A percentile compares a stretch with the other conserved stretches of the same genome.
Evolutionary conservation across 2,888 invertebrate species (phyloP).

Genomic region (Parapristionchus giblindavisi): DNA sequence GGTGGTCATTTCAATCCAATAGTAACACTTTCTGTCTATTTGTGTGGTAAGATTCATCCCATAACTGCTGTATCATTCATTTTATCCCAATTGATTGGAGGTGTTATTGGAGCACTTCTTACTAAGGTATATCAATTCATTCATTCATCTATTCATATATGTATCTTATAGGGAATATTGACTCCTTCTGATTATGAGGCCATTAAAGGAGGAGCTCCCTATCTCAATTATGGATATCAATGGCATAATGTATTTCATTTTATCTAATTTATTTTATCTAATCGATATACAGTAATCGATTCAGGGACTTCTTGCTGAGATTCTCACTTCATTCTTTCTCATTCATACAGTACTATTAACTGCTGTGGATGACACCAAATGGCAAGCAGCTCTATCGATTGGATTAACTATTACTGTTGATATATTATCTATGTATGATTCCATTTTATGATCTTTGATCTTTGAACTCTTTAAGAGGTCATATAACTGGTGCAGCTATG

Average conservation of each 20-base stretch:
- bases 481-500: constrained; percentile 70
- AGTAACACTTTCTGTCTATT: constrained; percentile 69
- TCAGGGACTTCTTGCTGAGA: constrained; percentile 62
- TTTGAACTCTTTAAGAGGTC: constrained; percentile 54
- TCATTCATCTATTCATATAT: neutral
- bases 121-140: constrained; percentile 51
- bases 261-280: neutral
- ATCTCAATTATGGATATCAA: constrained; percentile 34
- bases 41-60: constrained; percentile 54
- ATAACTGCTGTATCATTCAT: constrained; percentile 56
- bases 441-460: neutral
- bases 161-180: constrained; percentile 28
- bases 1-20: constrained; percentile 73
- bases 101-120: constrained; percentile 68
- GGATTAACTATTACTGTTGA: constrained; percentile 70
- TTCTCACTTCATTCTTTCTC: constrained; percentile 68
- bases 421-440: constrained; percentile 69
- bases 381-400: constrained; percentile 70
- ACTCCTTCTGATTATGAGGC: constrained; percentile 38
- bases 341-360: constrained; percentile 70
- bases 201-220: constrained; percentile 48
- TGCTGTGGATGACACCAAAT: constrained; percentile 69
- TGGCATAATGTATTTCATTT: constrained; percentile 47
- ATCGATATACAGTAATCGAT: constrained; percentile 18
- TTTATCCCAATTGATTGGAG: constrained; percentile 70